Conservation (phyloP, 2,797 vertebrate species). For the Leptodactylus fallax region DNA sequence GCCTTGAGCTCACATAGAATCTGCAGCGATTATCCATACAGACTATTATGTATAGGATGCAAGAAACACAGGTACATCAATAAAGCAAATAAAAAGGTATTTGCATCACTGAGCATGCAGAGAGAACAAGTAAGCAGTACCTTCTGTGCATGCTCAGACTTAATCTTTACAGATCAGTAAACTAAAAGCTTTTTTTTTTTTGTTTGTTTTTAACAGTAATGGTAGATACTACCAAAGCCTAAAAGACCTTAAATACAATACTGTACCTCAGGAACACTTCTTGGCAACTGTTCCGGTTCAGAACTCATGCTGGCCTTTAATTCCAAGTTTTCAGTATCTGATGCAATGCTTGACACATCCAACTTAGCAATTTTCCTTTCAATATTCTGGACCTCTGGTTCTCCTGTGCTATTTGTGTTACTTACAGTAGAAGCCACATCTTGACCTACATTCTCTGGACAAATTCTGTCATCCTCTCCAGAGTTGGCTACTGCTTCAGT, state of each 20-base stretch:
- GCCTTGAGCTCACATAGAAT: neutral
- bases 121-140: no score
- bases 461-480: constrained; percentile 26
- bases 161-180: neutral
- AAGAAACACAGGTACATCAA: neutral
- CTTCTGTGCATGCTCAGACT: neutral
- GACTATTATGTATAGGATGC: no score
- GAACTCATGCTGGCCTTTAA: constrained; percentile 77
- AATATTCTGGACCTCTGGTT: constrained; percentile 73
- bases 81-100: no score
- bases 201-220: no score
- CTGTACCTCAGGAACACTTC: constrained; percentile 76
- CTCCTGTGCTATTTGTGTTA: constrained; percentile 27
- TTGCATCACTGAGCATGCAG: no score
- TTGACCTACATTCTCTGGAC: constrained; percentile 46
- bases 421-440: constrained; percentile 26
- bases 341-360: constrained; percentile 93
- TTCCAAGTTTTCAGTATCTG: constrained; percentile 93
- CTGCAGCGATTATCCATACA: neutral
- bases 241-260: neutral
- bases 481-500: neutral
- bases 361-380: constrained; percentile 91
- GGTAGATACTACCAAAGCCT: neutral
- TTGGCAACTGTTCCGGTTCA: constrained; percentile 67
- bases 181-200: neutral